Evolutionary conservation across 2,888 invertebrate genomes (phyloP), one percentile per base, ranked within the genome.

Genomic region (Polietes domitor): DNA sequence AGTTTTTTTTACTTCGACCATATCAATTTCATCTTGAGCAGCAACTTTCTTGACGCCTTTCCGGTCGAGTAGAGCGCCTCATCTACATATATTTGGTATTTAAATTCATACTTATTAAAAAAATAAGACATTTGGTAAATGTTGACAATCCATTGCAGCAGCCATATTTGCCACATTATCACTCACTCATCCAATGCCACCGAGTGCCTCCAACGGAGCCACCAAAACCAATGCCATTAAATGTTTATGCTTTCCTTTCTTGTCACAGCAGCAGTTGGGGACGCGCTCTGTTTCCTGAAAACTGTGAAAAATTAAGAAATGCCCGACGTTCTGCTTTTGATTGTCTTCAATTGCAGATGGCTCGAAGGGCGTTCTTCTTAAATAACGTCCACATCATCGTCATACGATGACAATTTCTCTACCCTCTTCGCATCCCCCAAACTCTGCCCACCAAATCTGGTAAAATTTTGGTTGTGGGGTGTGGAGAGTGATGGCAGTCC

Each of bases 231-330:
- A 76, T 37, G 37, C 65, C 79, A 72, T 76, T 82, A 72, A 76
- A 79, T 76, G 75, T 50, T n/a, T 71, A 71, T 79, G 79, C 72
- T 70, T 76, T 61, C 58, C 9, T 21, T 32, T 32, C 7, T 32
- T 37, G 7, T 37, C 9, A 15, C n/a, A 21, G 47, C 47, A 15
- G 15, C 17, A 19, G 53, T 55, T 55, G 41, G 26, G 61, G 32
- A 15, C 88, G 86, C 63, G 58, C 24, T 78, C 15, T 58, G 26
- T 88, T 89, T 89, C 87, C 88, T 86, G 87, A 87, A 89, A 89
- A 89, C 88, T 88, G 87, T 89, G 86, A 87, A 87, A 90, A 90
- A 89, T 90, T 89, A 90, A 90, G 88, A 90, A 89, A 89, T 90
- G 88, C 86, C 87, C 82, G 77, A 80, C 83, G 79, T 78, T 77